phyloP scores from a whole-genome alignment of 92 coral and sea anemone species.

The Pocillopora meandrina region DNA sequence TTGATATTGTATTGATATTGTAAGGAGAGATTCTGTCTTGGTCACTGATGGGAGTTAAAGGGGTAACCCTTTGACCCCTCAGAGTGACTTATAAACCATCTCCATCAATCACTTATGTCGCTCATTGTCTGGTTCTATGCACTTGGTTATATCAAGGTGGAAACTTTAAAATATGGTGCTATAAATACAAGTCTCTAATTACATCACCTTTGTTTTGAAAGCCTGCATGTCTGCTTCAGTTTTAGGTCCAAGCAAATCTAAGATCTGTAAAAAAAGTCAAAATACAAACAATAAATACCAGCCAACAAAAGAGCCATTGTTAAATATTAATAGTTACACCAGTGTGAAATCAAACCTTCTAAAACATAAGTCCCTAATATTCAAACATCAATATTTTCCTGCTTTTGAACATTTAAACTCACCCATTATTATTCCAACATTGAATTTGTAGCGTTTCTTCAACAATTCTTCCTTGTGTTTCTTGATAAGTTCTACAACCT shows the following conservation, averaged over 20 bases:
- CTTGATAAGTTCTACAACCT: conserved; percentile 88
- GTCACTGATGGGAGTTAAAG: too few species aligned
- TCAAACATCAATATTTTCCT: too few species aligned
- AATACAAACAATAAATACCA: not conserved
- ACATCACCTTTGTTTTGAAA: conserved; percentile 74
- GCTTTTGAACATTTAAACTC: not conserved
- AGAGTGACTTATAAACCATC: too few species aligned
- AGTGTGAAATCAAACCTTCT: not conserved
- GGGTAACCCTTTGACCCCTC: too few species aligned
- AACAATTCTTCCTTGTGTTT: conserved; percentile 78
- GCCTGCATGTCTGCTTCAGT: conserved; percentile 84
- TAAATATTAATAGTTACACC: not conserved
- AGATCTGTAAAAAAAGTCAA: conserved; percentile 46
- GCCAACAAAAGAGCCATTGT: not conserved
- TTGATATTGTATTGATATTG: too few species aligned
- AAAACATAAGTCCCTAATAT: too few species aligned
- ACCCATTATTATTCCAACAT: conserved; percentile 96
- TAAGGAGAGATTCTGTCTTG: too few species aligned
- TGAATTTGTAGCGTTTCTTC: conserved; percentile 88
- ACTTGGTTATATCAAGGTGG: too few species aligned
- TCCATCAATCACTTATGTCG: too few species aligned
- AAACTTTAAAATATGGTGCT: too few species aligned
- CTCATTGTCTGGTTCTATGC: too few species aligned
- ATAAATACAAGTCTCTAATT: not conserved
- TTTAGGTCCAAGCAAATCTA: conserved; percentile 93